These are phyloP conservation scores for Neosalanx taihuensis DNA, from an alignment of 2,797 vertebrate genomes.

Conservation along the genomic window DNA sequence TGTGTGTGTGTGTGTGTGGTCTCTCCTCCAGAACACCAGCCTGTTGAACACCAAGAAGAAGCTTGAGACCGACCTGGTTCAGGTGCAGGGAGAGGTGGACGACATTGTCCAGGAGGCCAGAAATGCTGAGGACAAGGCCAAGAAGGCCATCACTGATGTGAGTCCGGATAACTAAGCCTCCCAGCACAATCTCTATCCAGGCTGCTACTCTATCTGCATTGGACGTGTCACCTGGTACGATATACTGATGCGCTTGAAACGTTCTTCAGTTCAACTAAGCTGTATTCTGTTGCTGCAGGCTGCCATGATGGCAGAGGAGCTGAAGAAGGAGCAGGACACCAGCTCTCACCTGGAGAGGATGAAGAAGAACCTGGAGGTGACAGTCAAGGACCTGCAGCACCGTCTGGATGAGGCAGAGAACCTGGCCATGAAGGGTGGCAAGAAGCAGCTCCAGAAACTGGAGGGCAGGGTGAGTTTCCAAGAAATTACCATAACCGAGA, in stretches of 20 bases:
- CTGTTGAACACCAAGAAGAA: constrained; percentile 83
- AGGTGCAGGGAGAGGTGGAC: constrained; percentile 84
- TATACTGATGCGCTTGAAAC: neutral
- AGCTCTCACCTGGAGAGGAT: constrained; percentile 81
- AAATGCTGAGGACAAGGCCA: constrained; percentile 90
- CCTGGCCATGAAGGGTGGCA: constrained; percentile 80
- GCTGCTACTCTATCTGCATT: too few relatives aligned
- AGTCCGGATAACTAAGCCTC: constrained; percentile 42
- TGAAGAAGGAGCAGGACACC: constrained; percentile 84
- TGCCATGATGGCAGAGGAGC: constrained; percentile 82
- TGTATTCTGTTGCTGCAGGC: constrained; percentile 56
- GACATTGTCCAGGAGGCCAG: constrained; percentile 83
- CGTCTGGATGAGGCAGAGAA: constrained; percentile 82
- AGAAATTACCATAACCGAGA: neutral
- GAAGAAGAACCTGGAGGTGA: constrained; percentile 80
- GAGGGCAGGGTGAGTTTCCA: constrained; percentile 66
- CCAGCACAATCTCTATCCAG: too few relatives aligned
- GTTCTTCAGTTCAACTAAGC: neutral
- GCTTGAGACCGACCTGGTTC: constrained; percentile 80
- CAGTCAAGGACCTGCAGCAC: constrained; percentile 78
- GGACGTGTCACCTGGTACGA: too few relatives aligned
- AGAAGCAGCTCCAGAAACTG: constrained; percentile 80
- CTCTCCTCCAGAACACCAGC: constrained; percentile 75
- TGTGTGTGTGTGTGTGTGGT: neutral
- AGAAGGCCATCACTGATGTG: constrained; percentile 91